Conservation (phyloP, 2,797 vertebrate species). For the Hydrophis major region DNA sequence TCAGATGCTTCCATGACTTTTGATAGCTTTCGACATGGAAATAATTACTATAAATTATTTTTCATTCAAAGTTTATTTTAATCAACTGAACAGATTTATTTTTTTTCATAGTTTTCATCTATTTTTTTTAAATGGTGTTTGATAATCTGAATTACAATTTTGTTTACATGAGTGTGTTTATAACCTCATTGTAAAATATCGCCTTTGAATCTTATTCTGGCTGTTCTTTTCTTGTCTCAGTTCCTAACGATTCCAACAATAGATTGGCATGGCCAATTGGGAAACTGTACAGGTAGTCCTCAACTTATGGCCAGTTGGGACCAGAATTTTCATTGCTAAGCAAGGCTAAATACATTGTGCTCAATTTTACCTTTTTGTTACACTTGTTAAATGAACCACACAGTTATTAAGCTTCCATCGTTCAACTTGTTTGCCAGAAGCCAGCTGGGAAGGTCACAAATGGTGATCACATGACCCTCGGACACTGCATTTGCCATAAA, state of each 20-base stretch:
- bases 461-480: neutral
- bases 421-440: neutral
- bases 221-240: neutral
- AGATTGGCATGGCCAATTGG: constrained; percentile 7
- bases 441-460: neutral
- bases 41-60: neutral
- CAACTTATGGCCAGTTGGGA: neutral
- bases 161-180: neutral
- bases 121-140: neutral
- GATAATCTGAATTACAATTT: constrained; percentile 12
- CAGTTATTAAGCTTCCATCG: neutral
- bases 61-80: neutral
- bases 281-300: neutral
- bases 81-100: accelerated
- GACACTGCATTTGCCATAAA: neutral
- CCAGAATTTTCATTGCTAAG: neutral
- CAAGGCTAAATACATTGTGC: neutral
- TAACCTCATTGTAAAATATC: neutral
- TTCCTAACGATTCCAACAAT: constrained; percentile 32
- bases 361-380: neutral
- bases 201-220: neutral
- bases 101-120: neutral
- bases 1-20: neutral
- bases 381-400: neutral
- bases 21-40: neutral